These are phyloP conservation scores for Hydractinia echinata DNA, from an alignment of 30 jellyfish, hydroid and myxozoan species.

Conservation along the genomic window DNA sequence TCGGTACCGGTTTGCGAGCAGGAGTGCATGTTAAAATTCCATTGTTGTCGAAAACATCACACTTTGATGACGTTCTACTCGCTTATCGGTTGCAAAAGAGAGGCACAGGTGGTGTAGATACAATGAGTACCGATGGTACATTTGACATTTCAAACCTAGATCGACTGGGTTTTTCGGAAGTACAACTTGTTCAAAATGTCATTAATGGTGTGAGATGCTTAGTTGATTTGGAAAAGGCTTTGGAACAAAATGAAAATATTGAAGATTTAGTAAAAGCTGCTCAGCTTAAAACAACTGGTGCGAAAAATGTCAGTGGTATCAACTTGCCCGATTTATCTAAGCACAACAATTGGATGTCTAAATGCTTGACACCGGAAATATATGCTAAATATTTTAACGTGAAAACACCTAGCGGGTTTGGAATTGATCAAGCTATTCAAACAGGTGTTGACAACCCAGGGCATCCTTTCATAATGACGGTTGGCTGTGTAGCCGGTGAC, in stretches of 20 bases:
- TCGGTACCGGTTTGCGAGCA: constrained; percentile 64
- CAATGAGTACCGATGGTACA: constrained; percentile 70
- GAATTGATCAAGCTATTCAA: constrained; percentile 67
- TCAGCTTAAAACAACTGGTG: background rate
- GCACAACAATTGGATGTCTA: constrained; percentile 56
- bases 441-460: constrained; percentile 95
- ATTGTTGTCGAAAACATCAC: constrained; percentile 31
- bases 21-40: constrained; percentile 78
- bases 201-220: background rate
- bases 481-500: constrained; percentile 89
- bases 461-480: constrained; percentile 77
- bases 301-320: background rate
- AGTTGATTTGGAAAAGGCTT: background rate
- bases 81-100: constrained; percentile 59
- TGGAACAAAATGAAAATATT: background rate
- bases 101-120: constrained; percentile 83
- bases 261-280: background rate
- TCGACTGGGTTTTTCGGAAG: constrained; percentile 85
- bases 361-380: constrained; percentile 33
- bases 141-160: constrained; percentile 76
- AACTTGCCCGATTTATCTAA: constrained; percentile 45
- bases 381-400: constrained; percentile 15
- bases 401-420: constrained; percentile 63
- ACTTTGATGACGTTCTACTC: constrained; percentile 35
- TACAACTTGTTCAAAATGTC: constrained; percentile 5